These are phyloP conservation scores for Teleogryllus occipitalis DNA, from an alignment of 1,140 invertebrate genomes.

Conservation along the genomic window DNA sequence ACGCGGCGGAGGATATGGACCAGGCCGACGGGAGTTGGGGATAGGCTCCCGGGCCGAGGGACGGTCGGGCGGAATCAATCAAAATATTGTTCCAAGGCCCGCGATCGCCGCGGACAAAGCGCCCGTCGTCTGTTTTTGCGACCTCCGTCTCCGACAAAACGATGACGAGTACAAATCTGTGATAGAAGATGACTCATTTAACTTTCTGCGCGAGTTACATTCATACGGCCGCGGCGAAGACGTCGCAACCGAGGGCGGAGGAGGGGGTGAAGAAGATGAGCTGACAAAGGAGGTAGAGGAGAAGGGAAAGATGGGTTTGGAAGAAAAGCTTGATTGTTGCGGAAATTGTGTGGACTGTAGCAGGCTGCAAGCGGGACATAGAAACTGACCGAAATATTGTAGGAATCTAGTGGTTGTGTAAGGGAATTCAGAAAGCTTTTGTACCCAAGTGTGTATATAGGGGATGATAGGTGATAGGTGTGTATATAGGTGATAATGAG, in stretches of 20 bases:
- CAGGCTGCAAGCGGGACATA: too few relatives aligned
- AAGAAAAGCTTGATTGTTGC: too few relatives aligned
- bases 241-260: not conserved
- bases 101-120: not conserved
- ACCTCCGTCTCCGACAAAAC: not conserved
- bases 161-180: not conserved
- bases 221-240: not conserved
- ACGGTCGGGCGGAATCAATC: not conserved
- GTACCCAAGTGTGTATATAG: too few relatives aligned
- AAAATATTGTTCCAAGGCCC: not conserved
- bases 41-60: not conserved
- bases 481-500: too few relatives aligned
- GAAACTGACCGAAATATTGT: too few relatives aligned
- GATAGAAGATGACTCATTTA: slow-evolving; percentile 5
- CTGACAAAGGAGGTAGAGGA: too few relatives aligned
- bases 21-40: too few relatives aligned
- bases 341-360: too few relatives aligned
- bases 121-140: not conserved
- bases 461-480: too few relatives aligned
- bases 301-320: too few relatives aligned
- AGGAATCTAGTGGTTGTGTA: too few relatives aligned
- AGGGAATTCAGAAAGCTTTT: too few relatives aligned
- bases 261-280: not conserved
- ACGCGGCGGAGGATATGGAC: not conserved
- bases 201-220: not conserved